Conservation (phyloP, 2,797 vertebrate genomes). For the Oreonectes daqikongensis region DNA sequence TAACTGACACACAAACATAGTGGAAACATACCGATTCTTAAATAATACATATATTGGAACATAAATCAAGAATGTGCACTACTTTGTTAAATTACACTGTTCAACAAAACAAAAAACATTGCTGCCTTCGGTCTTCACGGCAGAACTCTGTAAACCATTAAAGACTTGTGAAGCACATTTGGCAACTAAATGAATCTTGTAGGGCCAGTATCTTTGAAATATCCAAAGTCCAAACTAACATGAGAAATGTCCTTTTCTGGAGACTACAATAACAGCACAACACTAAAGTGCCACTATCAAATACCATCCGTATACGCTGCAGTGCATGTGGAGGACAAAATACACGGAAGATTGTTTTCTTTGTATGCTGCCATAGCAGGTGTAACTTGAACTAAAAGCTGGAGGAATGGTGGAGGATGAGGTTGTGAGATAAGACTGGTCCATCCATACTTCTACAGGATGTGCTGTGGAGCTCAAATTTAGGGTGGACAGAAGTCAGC, state of each 20-base stretch:
- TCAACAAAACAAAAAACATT: slow-evolving; percentile 9
- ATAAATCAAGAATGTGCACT: slow-evolving; percentile 18
- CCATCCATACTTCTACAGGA: slow-evolving; percentile 61
- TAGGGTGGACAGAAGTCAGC: slow-evolving; percentile 83
- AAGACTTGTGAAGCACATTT: slow-evolving; percentile 33
- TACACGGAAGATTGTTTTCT: background rate
- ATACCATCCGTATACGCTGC: background rate
- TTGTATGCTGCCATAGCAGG: background rate
- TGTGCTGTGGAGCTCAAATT: slow-evolving; percentile 50
- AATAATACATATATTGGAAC: background rate
- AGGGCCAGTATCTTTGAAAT: background rate
- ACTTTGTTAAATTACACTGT: slow-evolving; percentile 3
- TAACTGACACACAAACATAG: background rate
- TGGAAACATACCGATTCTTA: slow-evolving; percentile 10
- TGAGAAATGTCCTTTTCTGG: background rate
- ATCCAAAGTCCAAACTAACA: background rate
- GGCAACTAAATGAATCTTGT: slow-evolving; percentile 29
- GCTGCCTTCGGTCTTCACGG: slow-evolving; percentile 9
- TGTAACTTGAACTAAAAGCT: background rate
- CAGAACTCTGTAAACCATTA: slow-evolving; percentile 45
- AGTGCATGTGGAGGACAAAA: background rate
- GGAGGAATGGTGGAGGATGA: background rate
- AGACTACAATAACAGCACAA: background rate
- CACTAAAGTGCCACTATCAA: background rate
- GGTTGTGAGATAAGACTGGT: slow-evolving; percentile 57